Conservation (phyloP, 1,140 invertebrate species). For the Protaetia brevitarsis region DNA sequence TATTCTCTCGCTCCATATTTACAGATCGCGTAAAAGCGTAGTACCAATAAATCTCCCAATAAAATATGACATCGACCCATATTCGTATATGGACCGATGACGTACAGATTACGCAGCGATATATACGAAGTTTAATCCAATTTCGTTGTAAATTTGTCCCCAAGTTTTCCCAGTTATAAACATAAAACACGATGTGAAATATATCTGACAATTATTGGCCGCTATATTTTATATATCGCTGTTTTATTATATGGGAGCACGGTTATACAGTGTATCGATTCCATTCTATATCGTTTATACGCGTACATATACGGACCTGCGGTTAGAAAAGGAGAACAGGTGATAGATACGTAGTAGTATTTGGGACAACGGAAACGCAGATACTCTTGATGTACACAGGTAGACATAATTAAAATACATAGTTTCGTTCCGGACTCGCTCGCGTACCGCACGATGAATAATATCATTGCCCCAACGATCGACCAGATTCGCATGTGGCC, state of each 20-base stretch:
- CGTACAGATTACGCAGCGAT: conserved; percentile 1
- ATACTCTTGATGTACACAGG: not conserved
- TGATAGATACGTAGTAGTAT: not conserved
- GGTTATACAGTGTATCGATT: conserved; percentile 8
- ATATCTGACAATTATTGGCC: conserved; percentile 17
- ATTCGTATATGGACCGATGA: not conserved
- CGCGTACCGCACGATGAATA: not conserved
- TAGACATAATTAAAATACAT: not conserved
- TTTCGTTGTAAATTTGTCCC: conserved; percentile 17
- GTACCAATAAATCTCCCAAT: not conserved
- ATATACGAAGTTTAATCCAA: conserved; percentile 17
- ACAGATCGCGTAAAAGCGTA: not conserved
- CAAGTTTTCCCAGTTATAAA: conserved; percentile 15
- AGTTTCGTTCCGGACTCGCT: not conserved
- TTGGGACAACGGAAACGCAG: not conserved
- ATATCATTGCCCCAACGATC: not conserved
- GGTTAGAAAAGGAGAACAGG: not conserved
- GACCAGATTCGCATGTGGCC: not conserved
- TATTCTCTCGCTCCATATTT: not conserved
- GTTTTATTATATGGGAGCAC: conserved; percentile 11
- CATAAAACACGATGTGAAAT: conserved; percentile 14
- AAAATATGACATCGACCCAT: not conserved
- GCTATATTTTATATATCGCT: conserved; percentile 13
- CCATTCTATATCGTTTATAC: not conserved
- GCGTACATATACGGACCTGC: not conserved